Evolutionary conservation across 2,113 vertebrate genomes (phyloP).

Genomic region (Symphodus melops): DNA sequence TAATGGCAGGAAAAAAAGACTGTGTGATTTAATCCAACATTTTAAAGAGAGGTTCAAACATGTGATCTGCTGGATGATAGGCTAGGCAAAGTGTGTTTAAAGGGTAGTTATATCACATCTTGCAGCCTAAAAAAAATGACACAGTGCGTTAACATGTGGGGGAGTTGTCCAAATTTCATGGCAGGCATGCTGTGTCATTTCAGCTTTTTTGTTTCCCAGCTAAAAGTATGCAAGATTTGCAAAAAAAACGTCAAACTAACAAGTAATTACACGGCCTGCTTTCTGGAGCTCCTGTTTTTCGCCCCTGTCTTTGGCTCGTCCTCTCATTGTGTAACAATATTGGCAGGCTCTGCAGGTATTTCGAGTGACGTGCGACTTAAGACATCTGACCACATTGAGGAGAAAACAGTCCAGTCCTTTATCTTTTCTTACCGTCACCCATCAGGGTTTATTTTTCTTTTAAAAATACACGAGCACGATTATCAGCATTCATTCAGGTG

Average conservation of each 20-base stretch:
- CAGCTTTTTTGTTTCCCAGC: background rate
- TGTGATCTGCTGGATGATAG: background rate
- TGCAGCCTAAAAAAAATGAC: background rate
- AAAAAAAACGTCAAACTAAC: constrained; percentile 3
- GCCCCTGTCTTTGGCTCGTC: constrained; percentile 20
- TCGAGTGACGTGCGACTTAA: constrained; percentile 12
- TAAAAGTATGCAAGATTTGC: background rate
- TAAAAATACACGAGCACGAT: constrained; percentile 2
- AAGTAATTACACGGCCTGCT: constrained; percentile 18
- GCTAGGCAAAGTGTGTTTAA: background rate
- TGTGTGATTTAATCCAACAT: background rate
- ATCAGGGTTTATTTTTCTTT: background rate
- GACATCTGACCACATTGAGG: constrained; percentile 11
- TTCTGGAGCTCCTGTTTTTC: constrained; percentile 22
- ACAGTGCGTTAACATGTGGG: background rate
- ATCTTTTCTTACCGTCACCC: constrained; percentile 22
- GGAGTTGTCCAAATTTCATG: background rate
- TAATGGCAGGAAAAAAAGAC: background rate
- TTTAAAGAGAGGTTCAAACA: background rate
- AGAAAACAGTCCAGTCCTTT: background rate
- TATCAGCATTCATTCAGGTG: background rate
- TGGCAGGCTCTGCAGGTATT: constrained; percentile 38
- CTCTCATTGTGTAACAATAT: constrained; percentile 19
- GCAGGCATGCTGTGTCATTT: background rate
- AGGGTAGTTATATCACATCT: background rate